Base-by-base conservation (phyloP, 1,140 invertebrate species). In the Platyura marginata region DNA sequence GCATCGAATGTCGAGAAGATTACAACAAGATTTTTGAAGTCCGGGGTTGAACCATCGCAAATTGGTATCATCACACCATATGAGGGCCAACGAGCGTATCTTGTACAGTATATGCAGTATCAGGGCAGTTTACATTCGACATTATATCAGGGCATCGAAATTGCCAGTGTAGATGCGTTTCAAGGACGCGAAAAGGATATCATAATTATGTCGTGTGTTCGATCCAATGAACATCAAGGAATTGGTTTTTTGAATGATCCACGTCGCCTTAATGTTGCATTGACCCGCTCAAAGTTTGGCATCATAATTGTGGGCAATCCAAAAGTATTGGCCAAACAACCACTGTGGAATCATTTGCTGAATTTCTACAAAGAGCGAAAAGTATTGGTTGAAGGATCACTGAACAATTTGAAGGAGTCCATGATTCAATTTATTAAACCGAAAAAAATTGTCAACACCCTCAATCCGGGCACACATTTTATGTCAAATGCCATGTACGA, bases 1-100 rank as follows among this genome's bases (percentile, higher is more conserved):
- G 95, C 96, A 0, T 81, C 93, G 0, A 95, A 95, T 61, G 95
- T 98, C 1, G 96, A 99, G 61, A 98, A 98, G 60, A 80, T 99
- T 32, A 86, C 89, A 0, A 96, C 91, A 0, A 71, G 85, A 34
- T 94, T 97, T 51, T 63, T 99, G 5, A 81, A 93, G 51, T 85
- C 84, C 9, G 94, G 95, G 4, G 81, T 99, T 0, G 87, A 92
- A 52, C 94, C 96, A 0, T 91, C 96, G 51, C 95, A 98, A 61
- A 98, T 99, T 44, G 96, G 96, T n/a, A 90, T 98, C 21, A 96
- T 99, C 35, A 99, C 96, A 0, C 96, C 96, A 0, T 99, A 99
- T 50, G 95, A 98, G 65, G 92, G 96, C 0, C 96, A 99, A 57
- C 66, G 96, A n/a, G 92, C 94, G 0, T 98, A 95, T 63, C 66